Evolutionary conservation across 1,140 invertebrate genomes (phyloP), one percentile per base, ranked within the genome.

Genomic region (Aricia agestis): DNA sequence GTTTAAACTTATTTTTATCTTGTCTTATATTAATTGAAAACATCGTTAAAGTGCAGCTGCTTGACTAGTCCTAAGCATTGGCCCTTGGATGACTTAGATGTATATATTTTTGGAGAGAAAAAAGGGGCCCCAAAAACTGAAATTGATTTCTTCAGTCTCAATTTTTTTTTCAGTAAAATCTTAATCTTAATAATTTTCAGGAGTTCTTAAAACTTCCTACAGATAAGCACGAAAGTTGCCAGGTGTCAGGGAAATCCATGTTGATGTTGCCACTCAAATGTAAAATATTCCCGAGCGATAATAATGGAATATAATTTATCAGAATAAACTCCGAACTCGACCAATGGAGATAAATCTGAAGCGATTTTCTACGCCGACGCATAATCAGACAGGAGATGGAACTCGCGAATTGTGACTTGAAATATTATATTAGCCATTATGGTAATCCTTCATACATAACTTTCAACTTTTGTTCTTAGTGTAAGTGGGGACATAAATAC

Each of bases 341-440:
- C 75, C 71, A 83, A 83, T 79, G 75, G 74, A 83, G 83, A 85
- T 80, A 76, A 82, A 85, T 85, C 76, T 73, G 59, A 67, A 42
- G 67, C 25, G 65, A 72, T 71, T 72, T 71, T 74, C 63, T 72
- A 69, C 68, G 66, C 70, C 52, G 67, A 70, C 67, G 59, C 59
- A 63, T 63, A 63, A 63, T 63, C 59, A 25, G 17, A 63, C 59
- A 18, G 59, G 59, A 19, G 18, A 63, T 19, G 59, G 59, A 63
- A 63, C 17, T 63, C 19, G 59, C 59, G 59, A 63, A 19, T 63
- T 63, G 19, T 63, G 59, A 63, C 59, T 18, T 63, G 59, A 63
- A 63, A 63, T 63, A 19, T 63, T 63, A 63, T 63, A 63, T 63
- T 63, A 19, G 6, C 59, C 59, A 63, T 63, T 63, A 63, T 25